Percentiles rank a stretch among this genome's conserved stretches.
Conservation (phyloP, 2,797 vertebrate genomes). For the Margarornis squamiger region DNA sequence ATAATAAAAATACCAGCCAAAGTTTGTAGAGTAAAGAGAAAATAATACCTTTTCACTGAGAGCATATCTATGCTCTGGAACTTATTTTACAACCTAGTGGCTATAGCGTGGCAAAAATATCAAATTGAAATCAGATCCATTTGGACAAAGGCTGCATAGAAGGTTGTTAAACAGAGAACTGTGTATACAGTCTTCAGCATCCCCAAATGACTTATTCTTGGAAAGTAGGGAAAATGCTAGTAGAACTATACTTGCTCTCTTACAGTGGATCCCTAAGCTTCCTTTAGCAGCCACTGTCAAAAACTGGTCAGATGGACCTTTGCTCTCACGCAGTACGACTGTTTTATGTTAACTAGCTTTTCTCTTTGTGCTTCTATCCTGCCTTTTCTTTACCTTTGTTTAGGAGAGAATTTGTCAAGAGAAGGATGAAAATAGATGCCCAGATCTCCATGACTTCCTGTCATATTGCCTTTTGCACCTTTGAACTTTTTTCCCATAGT, state of each 20-base stretch:
- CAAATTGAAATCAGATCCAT: neutral
- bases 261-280: accelerated
- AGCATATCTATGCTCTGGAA: neutral
- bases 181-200: neutral
- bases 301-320: neutral
- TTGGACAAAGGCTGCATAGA: neutral
- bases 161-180: neutral
- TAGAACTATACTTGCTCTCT: neutral
- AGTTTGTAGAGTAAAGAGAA: neutral
- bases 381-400: neutral
- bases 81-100: neutral
- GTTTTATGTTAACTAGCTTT: neutral
- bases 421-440: neutral
- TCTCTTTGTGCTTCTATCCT: neutral
- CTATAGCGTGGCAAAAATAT: neutral
- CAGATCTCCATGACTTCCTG: neutral
- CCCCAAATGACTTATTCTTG: neutral
- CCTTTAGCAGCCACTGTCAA: neutral
- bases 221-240: neutral
- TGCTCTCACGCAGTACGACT: neutral
- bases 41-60: neutral
- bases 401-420: neutral
- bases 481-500: neutral
- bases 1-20: neutral
- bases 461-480: neutral